A percentile compares a stretch with the other conserved stretches of the same genome.
These are phyloP conservation scores for Imbricaverruca yamaguchii DNA, from an alignment of 2,888 invertebrate genomes.

Conservation along the genomic window DNA sequence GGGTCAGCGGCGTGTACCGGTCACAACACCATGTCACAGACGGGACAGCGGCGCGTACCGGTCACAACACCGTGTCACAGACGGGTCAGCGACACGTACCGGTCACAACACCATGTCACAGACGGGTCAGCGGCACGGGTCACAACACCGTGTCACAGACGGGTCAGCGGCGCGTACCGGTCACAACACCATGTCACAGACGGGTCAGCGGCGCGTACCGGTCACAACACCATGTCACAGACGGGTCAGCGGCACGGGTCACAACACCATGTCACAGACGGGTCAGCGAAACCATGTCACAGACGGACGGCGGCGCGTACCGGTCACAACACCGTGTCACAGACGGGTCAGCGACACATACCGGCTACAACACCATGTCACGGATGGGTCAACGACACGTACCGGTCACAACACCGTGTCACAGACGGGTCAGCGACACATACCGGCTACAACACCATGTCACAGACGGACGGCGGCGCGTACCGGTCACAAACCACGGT, in stretches of 20 bases:
- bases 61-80: background rate
- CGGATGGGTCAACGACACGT: background rate
- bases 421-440: too few relatives aligned
- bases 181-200: too few relatives aligned
- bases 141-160: background rate
- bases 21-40: too few relatives aligned
- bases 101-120: background rate
- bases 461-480: too few relatives aligned
- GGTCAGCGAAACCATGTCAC: background rate
- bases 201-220: background rate
- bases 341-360: background rate
- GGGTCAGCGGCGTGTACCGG: background rate
- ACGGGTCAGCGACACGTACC: background rate
- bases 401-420: too few relatives aligned
- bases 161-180: background rate
- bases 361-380: background rate
- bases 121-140: background rate
- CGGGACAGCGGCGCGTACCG: background rate
- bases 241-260: background rate
- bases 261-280: background rate
- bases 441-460: too few relatives aligned
- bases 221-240: background rate
- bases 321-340: too few relatives aligned
- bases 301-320: background rate
- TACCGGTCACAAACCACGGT: too few relatives aligned